These are phyloP conservation scores for Hypolimnas misippus DNA, from an alignment of 2,888 invertebrate species.

Conservation along the genomic window DNA sequence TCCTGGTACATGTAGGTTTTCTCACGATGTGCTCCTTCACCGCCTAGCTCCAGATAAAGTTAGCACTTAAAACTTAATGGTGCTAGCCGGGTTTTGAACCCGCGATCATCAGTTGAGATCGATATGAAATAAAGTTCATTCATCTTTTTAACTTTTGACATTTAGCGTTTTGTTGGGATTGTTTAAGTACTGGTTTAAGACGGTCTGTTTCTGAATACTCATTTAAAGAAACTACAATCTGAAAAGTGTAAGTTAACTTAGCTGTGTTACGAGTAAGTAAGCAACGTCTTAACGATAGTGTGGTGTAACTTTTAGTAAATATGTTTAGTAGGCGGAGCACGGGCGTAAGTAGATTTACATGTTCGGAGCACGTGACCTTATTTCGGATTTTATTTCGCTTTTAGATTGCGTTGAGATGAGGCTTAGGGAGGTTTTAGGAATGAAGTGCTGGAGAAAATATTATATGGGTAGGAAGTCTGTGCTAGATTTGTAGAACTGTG, in stretches of 20 bases:
- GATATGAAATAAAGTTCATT: too few species aligned
- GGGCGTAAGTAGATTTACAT: slow-evolving; percentile 78
- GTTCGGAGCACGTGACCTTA: slow-evolving; percentile 73
- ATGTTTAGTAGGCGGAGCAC: slow-evolving; percentile 64
- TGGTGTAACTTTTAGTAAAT: slow-evolving; percentile 52
- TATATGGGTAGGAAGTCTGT: slow-evolving; percentile 3
- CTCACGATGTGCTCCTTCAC: too few species aligned
- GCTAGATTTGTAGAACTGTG: not conserved
- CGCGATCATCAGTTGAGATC: too few species aligned
- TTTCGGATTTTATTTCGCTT: slow-evolving; percentile 67
- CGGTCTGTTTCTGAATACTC: too few species aligned
- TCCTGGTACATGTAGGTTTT: too few species aligned
- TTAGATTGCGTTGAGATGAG: slow-evolving; percentile 48
- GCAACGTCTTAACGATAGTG: slow-evolving; percentile 44
- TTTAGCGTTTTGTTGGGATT: too few species aligned
- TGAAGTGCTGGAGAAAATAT: slow-evolving; percentile 22
- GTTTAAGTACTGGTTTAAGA: too few species aligned
- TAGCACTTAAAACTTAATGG: too few species aligned
- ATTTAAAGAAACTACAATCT: not conserved
- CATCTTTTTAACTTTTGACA: too few species aligned
- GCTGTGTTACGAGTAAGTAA: slow-evolving; percentile 32
- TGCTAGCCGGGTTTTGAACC: too few species aligned
- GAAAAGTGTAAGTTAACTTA: slow-evolving; percentile 4
- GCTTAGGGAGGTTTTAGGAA: slow-evolving; percentile 29
- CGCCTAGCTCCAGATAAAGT: too few species aligned